Conservation (phyloP, 2,113 vertebrate genomes). For the Donacobius atricapilla region DNA sequence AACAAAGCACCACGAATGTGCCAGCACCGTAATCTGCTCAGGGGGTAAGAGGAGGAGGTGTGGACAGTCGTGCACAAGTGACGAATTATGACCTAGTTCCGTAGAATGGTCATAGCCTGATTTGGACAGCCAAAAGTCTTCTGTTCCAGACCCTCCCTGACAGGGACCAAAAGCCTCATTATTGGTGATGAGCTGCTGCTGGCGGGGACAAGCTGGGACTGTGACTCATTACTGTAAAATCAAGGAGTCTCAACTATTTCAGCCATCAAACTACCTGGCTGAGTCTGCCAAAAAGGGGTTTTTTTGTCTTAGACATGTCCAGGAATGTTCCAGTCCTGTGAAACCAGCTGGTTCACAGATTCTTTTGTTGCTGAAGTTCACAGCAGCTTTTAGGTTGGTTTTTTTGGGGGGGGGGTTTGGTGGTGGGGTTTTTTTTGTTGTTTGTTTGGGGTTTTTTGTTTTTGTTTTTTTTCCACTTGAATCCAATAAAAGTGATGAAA, state of each 20-base stretch:
- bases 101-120: neutral
- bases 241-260: neutral
- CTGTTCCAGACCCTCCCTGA: neutral
- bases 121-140: neutral
- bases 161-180: neutral
- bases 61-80: neutral
- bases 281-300: neutral
- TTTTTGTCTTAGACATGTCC: neutral
- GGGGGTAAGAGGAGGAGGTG: neutral
- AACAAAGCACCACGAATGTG: neutral
- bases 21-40: constrained; percentile 3
- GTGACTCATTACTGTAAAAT: neutral
- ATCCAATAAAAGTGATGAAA: neutral
- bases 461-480: neutral
- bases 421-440: too few relatives aligned
- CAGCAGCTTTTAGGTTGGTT: too few relatives aligned
- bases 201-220: neutral
- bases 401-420: too few relatives aligned
- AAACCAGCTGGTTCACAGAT: neutral
- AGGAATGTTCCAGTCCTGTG: neutral
- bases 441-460: too few relatives aligned
- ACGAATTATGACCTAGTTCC: neutral
- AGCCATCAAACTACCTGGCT: neutral
- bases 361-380: neutral
- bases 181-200: neutral